Conservation (phyloP, 2,888 invertebrate genomes). For the Polydesmus complanatus region DNA sequence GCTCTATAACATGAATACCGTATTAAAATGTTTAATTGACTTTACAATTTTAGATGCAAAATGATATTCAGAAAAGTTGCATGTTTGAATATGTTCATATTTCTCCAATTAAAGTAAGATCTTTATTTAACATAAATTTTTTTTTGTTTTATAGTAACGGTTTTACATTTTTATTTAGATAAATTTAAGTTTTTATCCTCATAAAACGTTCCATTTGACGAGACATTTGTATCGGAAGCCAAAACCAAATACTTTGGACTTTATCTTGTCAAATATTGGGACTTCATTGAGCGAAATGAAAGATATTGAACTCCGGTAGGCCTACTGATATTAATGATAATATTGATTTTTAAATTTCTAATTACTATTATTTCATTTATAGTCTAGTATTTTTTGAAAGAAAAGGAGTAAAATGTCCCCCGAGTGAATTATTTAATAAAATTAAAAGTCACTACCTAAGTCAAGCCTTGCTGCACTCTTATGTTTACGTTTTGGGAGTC, state of each 20-base stretch:
- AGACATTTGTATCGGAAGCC: not conserved
- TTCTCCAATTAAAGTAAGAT: constrained; percentile 32
- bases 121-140: constrained; percentile 1
- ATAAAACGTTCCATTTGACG: too few relatives aligned
- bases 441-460: constrained; percentile 51
- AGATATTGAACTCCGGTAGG: constrained; percentile 47
- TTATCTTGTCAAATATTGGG: constrained; percentile 48
- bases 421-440: constrained; percentile 39
- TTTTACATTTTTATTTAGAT: constrained; percentile 14
- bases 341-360: not conserved
- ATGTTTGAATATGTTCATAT: constrained; percentile 32
- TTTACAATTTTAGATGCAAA: not conserved
- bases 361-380: constrained; percentile 23
- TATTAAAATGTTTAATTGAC: not conserved
- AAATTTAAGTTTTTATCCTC: constrained; percentile 41
- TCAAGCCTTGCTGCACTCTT: constrained; percentile 63
- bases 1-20: not conserved
- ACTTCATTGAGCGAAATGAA: constrained; percentile 50
- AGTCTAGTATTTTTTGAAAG: constrained; percentile 54
- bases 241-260: constrained; percentile 40
- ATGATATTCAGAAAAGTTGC: constrained; percentile 16
- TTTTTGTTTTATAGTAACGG: not conserved
- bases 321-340: too few relatives aligned
- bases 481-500: constrained; percentile 59
- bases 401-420: constrained; percentile 29